Conservation (phyloP, 2,888 invertebrate genomes). For the Caenorhabditis macrosperma region DNA sequence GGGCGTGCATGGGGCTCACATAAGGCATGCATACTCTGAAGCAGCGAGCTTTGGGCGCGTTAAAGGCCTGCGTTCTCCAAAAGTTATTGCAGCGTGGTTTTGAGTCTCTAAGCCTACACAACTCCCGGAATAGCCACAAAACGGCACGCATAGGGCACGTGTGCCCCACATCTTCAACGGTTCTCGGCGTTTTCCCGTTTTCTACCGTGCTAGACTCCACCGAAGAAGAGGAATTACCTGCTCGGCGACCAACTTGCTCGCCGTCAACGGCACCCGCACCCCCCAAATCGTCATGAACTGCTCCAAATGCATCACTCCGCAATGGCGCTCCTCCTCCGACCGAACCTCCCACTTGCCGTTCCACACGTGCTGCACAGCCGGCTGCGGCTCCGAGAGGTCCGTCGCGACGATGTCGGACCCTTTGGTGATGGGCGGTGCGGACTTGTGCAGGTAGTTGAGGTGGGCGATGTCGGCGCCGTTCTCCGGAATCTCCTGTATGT, state of each 20-base stretch:
- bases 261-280: conserved; percentile 65
- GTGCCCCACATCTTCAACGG: too few species aligned
- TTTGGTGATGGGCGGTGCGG: conserved; percentile 52
- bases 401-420: conserved; percentile 69
- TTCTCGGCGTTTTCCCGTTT: too few species aligned
- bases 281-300: conserved; percentile 82
- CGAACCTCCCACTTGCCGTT: conserved; percentile 84
- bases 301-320: conserved; percentile 84
- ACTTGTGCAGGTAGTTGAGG: conserved; percentile 86
- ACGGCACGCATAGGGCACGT: too few species aligned
- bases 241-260: conserved; percentile 67
- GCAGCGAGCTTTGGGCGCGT: too few species aligned
- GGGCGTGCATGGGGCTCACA: too few species aligned
- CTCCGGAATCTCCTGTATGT: conserved; percentile 89
- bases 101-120: too few species aligned
- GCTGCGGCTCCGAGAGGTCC: conserved; percentile 63
- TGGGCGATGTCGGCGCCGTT: conserved; percentile 92
- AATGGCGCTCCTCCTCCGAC: conserved; percentile 83
- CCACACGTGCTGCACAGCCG: conserved; percentile 83
- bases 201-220: too few species aligned
- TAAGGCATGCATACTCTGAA: too few species aligned
- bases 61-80: too few species aligned
- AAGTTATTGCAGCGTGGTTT: too few species aligned
- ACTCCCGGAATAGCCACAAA: too few species aligned
- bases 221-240: too few species aligned